Base-by-base conservation (phyloP, 2,797 vertebrate species). In the Danio tinwini region DNA sequence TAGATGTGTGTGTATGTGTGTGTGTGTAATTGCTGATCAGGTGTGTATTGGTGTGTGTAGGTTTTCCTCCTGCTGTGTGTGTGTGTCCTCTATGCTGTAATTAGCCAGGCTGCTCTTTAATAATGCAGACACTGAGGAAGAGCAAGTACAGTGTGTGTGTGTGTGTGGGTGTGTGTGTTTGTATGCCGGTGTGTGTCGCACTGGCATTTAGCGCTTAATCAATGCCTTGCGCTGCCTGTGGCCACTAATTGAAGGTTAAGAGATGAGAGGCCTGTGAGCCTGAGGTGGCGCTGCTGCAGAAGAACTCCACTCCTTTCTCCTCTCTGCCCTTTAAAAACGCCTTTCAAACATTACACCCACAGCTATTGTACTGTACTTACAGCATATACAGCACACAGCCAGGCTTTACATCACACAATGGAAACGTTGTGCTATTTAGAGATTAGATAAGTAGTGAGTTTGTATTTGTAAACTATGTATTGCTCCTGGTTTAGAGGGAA, bases 201-300 rank as follows among this genome's bases (percentile, higher is more conserved):
- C 63, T 94, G 92, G 92, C 93, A 94, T 94, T 94, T 94, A 90
- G 86, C 88, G 81, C 83, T 86, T 90, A 93, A 93, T 94, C 93
- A 91, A 91, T 92, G 88, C 87, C 88, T 90, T 88, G 87, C 83
- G 1, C 90, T 90, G 91, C 89, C 90, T 90, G 89, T 90, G 47
- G 88, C 92, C 89, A 83, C 91, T 94, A 93, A 93, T 93, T 94
- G 93, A 93, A 94, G 93, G 93, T 93, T 94, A 93, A 89, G 87
- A 91, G 90, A 92, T 89, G 91, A 81, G 87, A 87, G 88, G 88
- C 91, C 89, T 86, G 50, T 90, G 86, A 87, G 75, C 72, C 61
- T 69, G 69, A 59, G 68, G 56, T 69, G 78, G 67, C 49, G 19
- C 76, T 78, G 81, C 67, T 83, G 73, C 81, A 78, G 75, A 81